Conservation (phyloP, 1,140 invertebrate species). For the Plutomurus gul region DNA sequence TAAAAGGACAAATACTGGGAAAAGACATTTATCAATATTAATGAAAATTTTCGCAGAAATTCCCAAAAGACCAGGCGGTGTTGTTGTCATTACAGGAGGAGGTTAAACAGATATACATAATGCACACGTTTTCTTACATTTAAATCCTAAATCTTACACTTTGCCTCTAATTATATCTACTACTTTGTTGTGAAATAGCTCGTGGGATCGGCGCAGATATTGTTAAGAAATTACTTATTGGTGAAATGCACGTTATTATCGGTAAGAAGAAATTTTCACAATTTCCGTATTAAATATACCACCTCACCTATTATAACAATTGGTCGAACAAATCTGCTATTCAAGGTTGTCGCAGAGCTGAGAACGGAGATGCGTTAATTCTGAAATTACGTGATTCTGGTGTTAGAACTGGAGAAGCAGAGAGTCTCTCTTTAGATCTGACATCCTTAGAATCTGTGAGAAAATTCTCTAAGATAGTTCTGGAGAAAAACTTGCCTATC, state of each 20-base stretch:
- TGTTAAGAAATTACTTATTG: slow-evolving; percentile 73
- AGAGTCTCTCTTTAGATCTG: slow-evolving; percentile 64
- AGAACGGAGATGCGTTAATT: slow-evolving; percentile 64
- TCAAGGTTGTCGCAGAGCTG: slow-evolving; percentile 66
- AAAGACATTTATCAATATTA: not conserved
- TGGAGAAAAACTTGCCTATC: slow-evolving; percentile 66
- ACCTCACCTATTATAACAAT: not conserved
- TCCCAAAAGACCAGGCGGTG: slow-evolving; percentile 63
- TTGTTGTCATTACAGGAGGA: slow-evolving; percentile 86
- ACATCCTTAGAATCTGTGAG: slow-evolving; percentile 73
- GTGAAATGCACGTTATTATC: not conserved
- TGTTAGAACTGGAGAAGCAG: slow-evolving; percentile 60
- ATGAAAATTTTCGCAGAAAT: not conserved
- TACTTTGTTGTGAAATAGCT: too few species aligned
- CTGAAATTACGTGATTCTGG: slow-evolving; percentile 62
- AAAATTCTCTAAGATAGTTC: slow-evolving; percentile 72
- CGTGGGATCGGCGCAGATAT: slow-evolving; percentile 81
- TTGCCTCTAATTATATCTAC: too few species aligned
- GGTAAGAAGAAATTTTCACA: not conserved
- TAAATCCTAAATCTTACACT: too few species aligned
- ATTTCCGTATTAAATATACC: not conserved
- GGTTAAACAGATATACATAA: too few species aligned
- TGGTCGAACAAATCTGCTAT: not conserved
- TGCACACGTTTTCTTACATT: too few species aligned
- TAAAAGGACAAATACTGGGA: too few species aligned